Conservation (phyloP, 2,888 invertebrate species). For the Heliconius erato region DNA sequence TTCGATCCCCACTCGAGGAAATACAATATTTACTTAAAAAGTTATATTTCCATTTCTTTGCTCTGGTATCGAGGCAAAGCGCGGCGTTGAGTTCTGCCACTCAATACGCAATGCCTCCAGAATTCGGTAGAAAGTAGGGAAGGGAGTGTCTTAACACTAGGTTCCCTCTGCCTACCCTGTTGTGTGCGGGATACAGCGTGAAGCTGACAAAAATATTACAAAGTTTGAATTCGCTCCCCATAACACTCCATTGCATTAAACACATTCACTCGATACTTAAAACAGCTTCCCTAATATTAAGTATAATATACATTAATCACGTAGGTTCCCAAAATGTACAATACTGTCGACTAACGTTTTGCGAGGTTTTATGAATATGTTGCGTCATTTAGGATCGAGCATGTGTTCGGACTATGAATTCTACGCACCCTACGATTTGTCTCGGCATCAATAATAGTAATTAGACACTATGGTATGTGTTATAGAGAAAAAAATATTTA, state of each 20-base stretch:
- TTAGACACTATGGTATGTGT: neutral
- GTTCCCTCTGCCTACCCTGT: too few relatives aligned
- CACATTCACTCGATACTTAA: neutral
- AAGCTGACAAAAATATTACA: too few relatives aligned
- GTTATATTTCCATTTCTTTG: too few relatives aligned
- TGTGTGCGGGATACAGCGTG: too few relatives aligned
- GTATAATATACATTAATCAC: conserved; percentile 63
- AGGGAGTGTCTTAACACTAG: too few relatives aligned
- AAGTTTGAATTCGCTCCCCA: neutral
- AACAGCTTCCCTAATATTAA: conserved; percentile 19
- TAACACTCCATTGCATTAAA: neutral
- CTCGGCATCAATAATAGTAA: conserved; percentile 10
- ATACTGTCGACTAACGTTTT: conserved; percentile 62
- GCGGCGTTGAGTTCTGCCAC: too few relatives aligned
- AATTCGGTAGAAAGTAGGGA: too few relatives aligned
- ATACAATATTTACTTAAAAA: too few relatives aligned
- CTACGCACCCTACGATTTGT: conserved; percentile 27
- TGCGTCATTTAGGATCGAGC: conserved; percentile 53
- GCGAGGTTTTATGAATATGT: conserved; percentile 61
- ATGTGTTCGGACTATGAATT: conserved; percentile 52
- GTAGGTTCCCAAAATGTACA: conserved; percentile 56
- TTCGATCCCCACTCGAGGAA: too few relatives aligned
- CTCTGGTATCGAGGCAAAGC: too few relatives aligned
- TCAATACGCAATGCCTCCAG: too few relatives aligned
- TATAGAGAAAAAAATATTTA: neutral